Conservation (phyloP, 2,888 invertebrate species). For the Amblyjoppa proteus region DNA sequence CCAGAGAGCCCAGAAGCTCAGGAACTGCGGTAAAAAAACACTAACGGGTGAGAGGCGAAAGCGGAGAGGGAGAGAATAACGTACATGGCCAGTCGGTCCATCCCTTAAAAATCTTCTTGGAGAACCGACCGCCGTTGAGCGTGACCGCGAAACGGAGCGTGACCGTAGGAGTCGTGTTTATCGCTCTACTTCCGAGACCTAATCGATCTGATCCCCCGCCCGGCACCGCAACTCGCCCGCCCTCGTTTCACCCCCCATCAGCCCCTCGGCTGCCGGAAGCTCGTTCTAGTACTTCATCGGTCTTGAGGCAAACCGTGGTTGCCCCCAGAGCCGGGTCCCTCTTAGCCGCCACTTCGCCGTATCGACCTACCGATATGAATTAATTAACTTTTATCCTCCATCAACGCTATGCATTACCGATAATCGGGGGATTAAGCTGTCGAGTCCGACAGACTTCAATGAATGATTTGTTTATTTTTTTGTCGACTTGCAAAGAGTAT, state of each 20-base stretch:
- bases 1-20: conserved; percentile 28
- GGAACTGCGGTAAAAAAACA: conserved; percentile 32
- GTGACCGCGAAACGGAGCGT: conserved; percentile 73
- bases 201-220: conserved; percentile 74
- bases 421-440: not conserved
- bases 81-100: conserved; percentile 39
- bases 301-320: conserved; percentile 7
- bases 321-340: not conserved
- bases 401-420: not conserved
- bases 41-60: conserved; percentile 23
- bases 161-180: conserved; percentile 74
- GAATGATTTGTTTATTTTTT: not conserved
- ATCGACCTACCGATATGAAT: conserved; percentile 26
- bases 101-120: conserved; percentile 35
- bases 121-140: conserved; percentile 29
- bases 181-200: conserved; percentile 76
- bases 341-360: not conserved
- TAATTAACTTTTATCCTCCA: conserved; percentile 28
- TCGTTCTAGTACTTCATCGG: conserved; percentile 52
- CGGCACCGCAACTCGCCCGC: conserved; percentile 64
- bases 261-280: conserved; percentile 30
- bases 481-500: not conserved
- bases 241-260: conserved; percentile 43
- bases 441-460: not conserved
- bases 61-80: not conserved